Evolutionary conservation across 2,113 vertebrate species (phyloP), one percentile per base, ranked within the genome.

Genomic region (Mus spicilegus): DNA sequence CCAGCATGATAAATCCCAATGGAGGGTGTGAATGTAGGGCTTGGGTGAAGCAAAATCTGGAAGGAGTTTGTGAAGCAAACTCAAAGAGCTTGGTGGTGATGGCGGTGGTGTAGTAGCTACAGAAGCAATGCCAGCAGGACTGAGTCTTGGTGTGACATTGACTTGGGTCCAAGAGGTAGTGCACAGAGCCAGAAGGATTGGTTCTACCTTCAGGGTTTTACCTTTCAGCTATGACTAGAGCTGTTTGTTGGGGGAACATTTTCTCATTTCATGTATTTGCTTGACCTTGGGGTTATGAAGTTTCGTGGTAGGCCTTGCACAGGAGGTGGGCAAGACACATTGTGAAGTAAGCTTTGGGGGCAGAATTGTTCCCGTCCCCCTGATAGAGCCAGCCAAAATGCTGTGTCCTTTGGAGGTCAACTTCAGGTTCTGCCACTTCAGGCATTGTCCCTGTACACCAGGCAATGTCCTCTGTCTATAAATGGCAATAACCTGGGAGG

Each of bases 401-500:
- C 39, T 92, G 95, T n/a, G 30, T 92, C 30, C 90, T 96, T 97
- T 9, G 86, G 97, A 95, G 93, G 73, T 95, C 92, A n/a, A 0
- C 96, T 93, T 94, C 77, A 69, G 86, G 19, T 20, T 61, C 30
- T 93, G 89, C 63, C 63, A 9, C 49, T 69, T 87, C 75, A 90
- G 86, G 75, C 65, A 42, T 82, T 94, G 95, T 95, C 87, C 92
- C 51, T 49, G 77, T 1, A 5, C 54, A 92, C 82, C 88, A 61
- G 84, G 42, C 39, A 91, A 77, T 91, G 96, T 95, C 91, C 36
- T 95, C 87, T 95, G 89, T 93, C 4, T 76, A 61, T 91, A 96
- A 97, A 95, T 70, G 96, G 95, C 94, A 97, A n/a, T 88, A 94
- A 96, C 93, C 97, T 96, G 87, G 89, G 95, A 88, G 88, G 7